These are phyloP conservation scores for Dicranocentrus wangi DNA, from an alignment of 2,888 invertebrate genomes.

Conservation along the genomic window DNA sequence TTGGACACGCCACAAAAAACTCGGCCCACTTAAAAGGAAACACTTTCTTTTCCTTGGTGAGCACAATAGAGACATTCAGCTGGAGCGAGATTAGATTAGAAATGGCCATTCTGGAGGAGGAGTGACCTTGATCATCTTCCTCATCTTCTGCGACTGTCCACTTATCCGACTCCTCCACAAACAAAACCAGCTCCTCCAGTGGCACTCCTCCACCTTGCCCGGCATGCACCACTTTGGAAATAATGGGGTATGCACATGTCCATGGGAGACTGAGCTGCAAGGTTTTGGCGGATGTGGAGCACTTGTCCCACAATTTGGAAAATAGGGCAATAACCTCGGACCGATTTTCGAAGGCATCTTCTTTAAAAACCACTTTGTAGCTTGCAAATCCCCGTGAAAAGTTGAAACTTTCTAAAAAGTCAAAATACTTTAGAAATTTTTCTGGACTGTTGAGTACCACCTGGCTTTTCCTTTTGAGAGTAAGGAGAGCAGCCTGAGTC, in stretches of 20 bases:
- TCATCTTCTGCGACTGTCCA: conserved; percentile 8
- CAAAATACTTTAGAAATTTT: conserved; percentile 7
- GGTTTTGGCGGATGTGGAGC: conserved; percentile 12
- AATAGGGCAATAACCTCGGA: conserved; percentile 3
- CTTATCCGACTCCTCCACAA: conserved; percentile 7
- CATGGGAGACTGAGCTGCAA: conserved; percentile 25
- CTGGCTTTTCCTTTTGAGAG: conserved; percentile 18
- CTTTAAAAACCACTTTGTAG: conserved; percentile 31
- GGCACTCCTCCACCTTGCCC: background rate
- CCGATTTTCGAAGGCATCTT: background rate
- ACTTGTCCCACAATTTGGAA: conserved; percentile 24
- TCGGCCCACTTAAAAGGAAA: conserved; percentile 48
- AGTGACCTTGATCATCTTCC: background rate
- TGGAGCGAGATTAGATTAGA: background rate
- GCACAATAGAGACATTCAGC: conserved; percentile 42
- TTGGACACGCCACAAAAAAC: conserved; percentile 32
- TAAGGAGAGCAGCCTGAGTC: background rate
- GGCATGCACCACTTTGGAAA: too few species aligned
- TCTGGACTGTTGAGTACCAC: background rate
- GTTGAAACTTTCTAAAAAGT: background rate
- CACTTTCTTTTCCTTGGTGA: conserved; percentile 45
- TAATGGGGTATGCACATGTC: too few species aligned
- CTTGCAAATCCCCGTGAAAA: conserved; percentile 9
- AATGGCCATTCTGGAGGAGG: too few species aligned
- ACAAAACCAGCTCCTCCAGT: conserved; percentile 6